phyloP scores from a whole-genome alignment of 2,797 vertebrate genomes.

The Hemibagrus guttatus region DNA sequence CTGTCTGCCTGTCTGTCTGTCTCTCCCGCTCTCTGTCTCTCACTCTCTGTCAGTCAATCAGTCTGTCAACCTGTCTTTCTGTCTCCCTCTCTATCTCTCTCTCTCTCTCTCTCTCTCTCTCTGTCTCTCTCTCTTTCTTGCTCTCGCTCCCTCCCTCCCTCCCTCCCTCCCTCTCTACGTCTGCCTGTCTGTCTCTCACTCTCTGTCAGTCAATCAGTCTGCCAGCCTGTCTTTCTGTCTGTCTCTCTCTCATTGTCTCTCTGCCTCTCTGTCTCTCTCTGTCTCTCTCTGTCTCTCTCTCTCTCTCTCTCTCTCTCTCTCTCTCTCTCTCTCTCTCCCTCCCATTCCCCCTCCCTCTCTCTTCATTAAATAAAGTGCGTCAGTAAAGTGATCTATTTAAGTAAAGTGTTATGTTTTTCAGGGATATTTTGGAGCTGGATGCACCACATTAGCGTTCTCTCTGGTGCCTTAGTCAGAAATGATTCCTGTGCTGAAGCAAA shows the following conservation, averaged over 20 bases:
- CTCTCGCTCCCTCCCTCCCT: too few relatives aligned
- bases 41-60: too few relatives aligned
- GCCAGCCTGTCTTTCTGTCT: too few relatives aligned
- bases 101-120: neutral
- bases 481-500: neutral
- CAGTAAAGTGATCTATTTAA: slow-evolving; percentile 35
- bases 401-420: slow-evolving; percentile 3
- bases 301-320: neutral
- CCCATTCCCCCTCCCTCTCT: neutral
- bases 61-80: neutral
- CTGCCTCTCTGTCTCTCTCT: too few relatives aligned
- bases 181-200: slow-evolving; percentile 6
- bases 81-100: slow-evolving; percentile 10
- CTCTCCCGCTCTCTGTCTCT: too few relatives aligned
- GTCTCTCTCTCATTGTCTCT: too few relatives aligned
- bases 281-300: too few relatives aligned
- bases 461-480: neutral
- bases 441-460: neutral
- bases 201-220: neutral
- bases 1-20: too few relatives aligned
- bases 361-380: slow-evolving; percentile 45
- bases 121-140: too few relatives aligned
- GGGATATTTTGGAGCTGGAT: neutral
- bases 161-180: too few relatives aligned
- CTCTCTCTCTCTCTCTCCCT: neutral